Conservation (phyloP, 2,113 vertebrate genomes). For the Forbesichthys papilliferus region DNA sequence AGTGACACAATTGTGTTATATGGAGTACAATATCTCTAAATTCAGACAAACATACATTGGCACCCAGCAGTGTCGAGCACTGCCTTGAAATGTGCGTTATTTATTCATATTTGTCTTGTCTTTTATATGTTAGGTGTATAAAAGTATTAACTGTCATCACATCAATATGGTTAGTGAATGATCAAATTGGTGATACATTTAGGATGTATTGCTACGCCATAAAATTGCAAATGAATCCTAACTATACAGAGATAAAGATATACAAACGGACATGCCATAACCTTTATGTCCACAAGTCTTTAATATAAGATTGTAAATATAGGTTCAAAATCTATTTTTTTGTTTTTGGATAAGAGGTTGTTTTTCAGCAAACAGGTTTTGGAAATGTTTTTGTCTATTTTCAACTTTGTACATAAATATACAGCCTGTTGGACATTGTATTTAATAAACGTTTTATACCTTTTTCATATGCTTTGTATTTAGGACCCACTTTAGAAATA, state of each 20-base stretch:
- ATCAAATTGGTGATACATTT: background rate
- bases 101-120: constrained; percentile 40
- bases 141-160: constrained; percentile 12
- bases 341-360: constrained; percentile 38
- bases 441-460: constrained; percentile 77
- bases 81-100: background rate
- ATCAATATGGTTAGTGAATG: constrained; percentile 48
- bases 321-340: constrained; percentile 67
- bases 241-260: constrained; percentile 23
- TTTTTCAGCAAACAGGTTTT: constrained; percentile 43
- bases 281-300: constrained; percentile 22
- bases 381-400: constrained; percentile 66
- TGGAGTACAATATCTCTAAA: too few relatives aligned
- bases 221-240: constrained; percentile 21
- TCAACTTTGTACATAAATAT: constrained; percentile 74
- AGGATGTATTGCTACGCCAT: constrained; percentile 9
- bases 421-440: constrained; percentile 62
- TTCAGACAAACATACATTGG: background rate
- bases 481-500: constrained; percentile 70
- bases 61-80: background rate
- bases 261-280: constrained; percentile 20
- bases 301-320: constrained; percentile 61
- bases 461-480: constrained; percentile 72
- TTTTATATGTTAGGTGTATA: constrained; percentile 29
- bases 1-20: too few relatives aligned